Evolutionary conservation across 2,888 invertebrate species (phyloP), one percentile per base, ranked within the genome.

Genomic region (Orchesellides sinensis): DNA sequence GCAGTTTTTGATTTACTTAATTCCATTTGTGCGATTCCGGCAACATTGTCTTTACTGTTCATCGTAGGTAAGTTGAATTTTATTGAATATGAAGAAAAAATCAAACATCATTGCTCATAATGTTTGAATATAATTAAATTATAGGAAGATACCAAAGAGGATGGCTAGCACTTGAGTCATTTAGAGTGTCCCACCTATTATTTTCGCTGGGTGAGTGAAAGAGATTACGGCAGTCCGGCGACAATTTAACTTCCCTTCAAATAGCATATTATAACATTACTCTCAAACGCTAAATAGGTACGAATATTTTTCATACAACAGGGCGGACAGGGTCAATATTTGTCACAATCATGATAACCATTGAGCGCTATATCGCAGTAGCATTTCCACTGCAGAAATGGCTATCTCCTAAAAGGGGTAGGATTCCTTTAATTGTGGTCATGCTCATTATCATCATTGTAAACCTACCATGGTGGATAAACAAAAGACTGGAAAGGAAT

Each of bases 311-410:
- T 14, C 45, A 45, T 69, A n/a, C 10, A 21, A 21, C 19, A 83
- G 83, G 83, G 10, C 75, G 83, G 1, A 83, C 83, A 47, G 83
- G 83, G 17, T 77, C 83, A 47, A 77, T 83, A 40, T 83, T 77
- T 54, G 77, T 63, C 4, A 83, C 83, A 25, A 72, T 83, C 14
- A 66, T 72, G 72, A 72, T 83, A 10, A 32, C 83, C 23, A 49
- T 77, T n/a, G 83, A 83, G 32, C 70, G 83, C 32, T 83, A 83
- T 21, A 77, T 83, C n/a, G 83, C 77, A 5, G 56, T 83, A 1
- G 77, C 56, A 1, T 77, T 72, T 65, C 83, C 83, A 12, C 23
- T 77, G 19, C 77, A 77, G 21, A 35, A 70, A 59, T 83, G 75
- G 75, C n/a, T 70, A 12, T n/a, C 23, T 77, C 23, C 77, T 72